phyloP scores from a whole-genome alignment of 2,888 invertebrate species.

The Catocala nupta region DNA sequence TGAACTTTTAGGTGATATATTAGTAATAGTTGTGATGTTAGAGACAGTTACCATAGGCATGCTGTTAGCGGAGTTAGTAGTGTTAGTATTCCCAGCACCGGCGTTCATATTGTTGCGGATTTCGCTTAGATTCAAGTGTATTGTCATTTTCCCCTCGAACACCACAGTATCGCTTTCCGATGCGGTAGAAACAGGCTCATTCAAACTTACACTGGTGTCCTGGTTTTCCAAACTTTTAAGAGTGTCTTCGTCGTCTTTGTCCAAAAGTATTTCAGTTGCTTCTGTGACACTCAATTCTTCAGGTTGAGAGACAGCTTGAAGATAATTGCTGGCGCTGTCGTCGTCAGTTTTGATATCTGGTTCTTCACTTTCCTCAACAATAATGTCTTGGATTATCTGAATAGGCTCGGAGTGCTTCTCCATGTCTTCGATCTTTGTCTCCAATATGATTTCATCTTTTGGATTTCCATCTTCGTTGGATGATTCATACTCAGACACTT shows the following conservation, averaged over 20 bases:
- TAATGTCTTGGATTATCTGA: conserved; percentile 71
- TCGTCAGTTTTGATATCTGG: conserved; percentile 77
- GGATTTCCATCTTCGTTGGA: conserved; percentile 77
- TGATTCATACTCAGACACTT: conserved; percentile 81
- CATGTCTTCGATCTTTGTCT: conserved; percentile 70
- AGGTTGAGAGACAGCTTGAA: conserved; percentile 79
- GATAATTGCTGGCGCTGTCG: conserved; percentile 80
- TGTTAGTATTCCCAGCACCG: conserved; percentile 81
- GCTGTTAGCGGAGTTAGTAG: conserved; percentile 76
- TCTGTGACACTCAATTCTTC: conserved; percentile 81
- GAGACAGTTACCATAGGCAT: conserved; percentile 87
- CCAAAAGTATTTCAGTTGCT: conserved; percentile 82
- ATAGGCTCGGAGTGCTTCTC: conserved; percentile 61
- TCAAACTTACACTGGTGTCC: conserved; percentile 87
- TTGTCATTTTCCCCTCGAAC: conserved; percentile 86
- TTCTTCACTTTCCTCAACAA: conserved; percentile 81
- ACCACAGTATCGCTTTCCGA: conserved; percentile 85
- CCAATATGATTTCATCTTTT: conserved; percentile 69
- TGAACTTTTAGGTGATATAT: conserved; percentile 84
- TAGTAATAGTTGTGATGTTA: conserved; percentile 86
- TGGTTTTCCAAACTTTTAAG: conserved; percentile 85
- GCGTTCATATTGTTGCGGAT: conserved; percentile 81
- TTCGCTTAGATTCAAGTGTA: conserved; percentile 85
- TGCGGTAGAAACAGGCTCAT: conserved; percentile 79
- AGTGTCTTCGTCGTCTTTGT: conserved; percentile 85